Conservation (phyloP, 2,113 vertebrate species). For the Dasyurus viverrinus region DNA sequence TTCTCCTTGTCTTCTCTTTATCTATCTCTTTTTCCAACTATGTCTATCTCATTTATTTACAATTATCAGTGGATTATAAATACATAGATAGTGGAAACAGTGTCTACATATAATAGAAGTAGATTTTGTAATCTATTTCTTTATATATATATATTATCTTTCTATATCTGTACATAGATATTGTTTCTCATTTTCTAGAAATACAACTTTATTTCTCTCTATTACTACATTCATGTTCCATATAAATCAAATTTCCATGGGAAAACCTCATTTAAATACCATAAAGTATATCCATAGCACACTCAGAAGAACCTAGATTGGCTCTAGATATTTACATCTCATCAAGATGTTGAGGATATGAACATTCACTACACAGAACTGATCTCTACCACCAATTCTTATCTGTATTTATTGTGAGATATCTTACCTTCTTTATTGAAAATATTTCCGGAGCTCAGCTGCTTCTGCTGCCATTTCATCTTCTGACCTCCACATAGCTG, state of each 20-base stretch:
- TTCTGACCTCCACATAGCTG: slow-evolving; percentile 87
- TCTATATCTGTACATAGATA: not conserved
- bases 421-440: slow-evolving; percentile 79
- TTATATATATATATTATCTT: not conserved
- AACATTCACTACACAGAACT: not conserved
- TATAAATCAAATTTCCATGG: not conserved
- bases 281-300: not conserved
- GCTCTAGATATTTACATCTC: not conserved
- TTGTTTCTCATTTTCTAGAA: not conserved
- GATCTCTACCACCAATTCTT: not conserved
- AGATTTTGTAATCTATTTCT: not conserved
- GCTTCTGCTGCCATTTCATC: slow-evolving; percentile 90
- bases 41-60: not conserved
- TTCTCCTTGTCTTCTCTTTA: not conserved
- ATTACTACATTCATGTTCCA: not conserved
- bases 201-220: not conserved
- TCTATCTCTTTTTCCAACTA: not conserved
- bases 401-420: not conserved
- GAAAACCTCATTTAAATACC: not conserved
- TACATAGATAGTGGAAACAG: not conserved
- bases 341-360: not conserved
- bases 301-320: not conserved
- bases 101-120: not conserved
- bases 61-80: not conserved
- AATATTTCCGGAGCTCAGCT: slow-evolving; percentile 81